Evolutionary conservation across 2,113 vertebrate species (phyloP).

Genomic region (Talpa occidentalis): DNA sequence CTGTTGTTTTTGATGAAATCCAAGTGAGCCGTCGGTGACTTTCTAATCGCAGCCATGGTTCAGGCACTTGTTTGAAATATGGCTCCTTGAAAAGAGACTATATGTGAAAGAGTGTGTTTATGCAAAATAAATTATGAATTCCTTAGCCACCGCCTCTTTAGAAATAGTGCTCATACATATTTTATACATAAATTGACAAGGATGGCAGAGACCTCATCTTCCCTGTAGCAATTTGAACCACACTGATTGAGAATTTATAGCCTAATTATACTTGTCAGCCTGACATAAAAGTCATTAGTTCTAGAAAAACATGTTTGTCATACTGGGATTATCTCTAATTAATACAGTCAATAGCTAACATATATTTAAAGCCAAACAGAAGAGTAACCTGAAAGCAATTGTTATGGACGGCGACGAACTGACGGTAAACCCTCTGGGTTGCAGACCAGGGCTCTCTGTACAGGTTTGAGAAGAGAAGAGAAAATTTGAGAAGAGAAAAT

Average conservation of each 20-base stretch:
- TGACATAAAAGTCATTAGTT: slow-evolving; percentile 79
- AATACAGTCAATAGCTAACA: slow-evolving; percentile 67
- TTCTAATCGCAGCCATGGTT: neutral
- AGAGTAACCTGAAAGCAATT: neutral
- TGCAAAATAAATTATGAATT: slow-evolving; percentile 63
- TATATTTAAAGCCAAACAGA: slow-evolving; percentile 65
- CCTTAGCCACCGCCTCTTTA: slow-evolving; percentile 59
- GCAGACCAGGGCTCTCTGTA: neutral
- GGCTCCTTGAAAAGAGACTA: slow-evolving; percentile 40
- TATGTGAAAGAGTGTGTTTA: neutral
- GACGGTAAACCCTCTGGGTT: neutral
- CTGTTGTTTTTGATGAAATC: slow-evolving; percentile 47
- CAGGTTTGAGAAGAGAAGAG: too few relatives aligned
- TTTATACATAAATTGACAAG: slow-evolving; percentile 76
- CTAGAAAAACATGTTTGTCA: slow-evolving; percentile 77
- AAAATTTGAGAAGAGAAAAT: neutral
- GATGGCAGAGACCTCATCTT: slow-evolving; percentile 63
- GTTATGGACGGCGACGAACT: neutral
- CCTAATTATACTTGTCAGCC: slow-evolving; percentile 78
- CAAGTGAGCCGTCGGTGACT: slow-evolving; percentile 22
- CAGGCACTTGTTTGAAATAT: slow-evolving; percentile 38
- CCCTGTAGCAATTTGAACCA: slow-evolving; percentile 63
- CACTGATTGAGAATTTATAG: slow-evolving; percentile 73
- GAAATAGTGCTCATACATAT: slow-evolving; percentile 70
- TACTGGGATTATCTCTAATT: slow-evolving; percentile 69